Conservation (phyloP, 1,140 invertebrate species). For the Paraescarpia echinospica region DNA sequence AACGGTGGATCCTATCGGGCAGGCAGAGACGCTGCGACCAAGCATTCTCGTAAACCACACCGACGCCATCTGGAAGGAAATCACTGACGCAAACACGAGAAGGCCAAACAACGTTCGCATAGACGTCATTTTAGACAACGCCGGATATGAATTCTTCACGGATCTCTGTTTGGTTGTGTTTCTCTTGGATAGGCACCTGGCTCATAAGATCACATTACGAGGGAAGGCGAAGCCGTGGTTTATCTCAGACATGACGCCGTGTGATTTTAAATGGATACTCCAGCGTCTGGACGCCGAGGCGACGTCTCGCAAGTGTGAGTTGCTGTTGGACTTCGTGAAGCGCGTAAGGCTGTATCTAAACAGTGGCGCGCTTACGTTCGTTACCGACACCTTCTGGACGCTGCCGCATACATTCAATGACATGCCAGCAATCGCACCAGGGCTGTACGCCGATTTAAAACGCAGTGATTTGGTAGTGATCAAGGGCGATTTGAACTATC, state of each 20-base stretch:
- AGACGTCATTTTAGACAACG: slow-evolving; percentile 84
- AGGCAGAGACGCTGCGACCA: slow-evolving; percentile 67
- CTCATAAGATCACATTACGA: slow-evolving; percentile 76
- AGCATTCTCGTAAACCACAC: slow-evolving; percentile 69
- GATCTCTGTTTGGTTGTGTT: slow-evolving; percentile 87
- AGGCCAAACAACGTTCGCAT: slow-evolving; percentile 37
- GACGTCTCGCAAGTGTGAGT: slow-evolving; percentile 31
- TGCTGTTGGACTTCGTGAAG: slow-evolving; percentile 45
- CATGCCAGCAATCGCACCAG: slow-evolving; percentile 72
- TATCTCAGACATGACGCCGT: slow-evolving; percentile 82
- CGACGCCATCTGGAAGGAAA: slow-evolving; percentile 62
- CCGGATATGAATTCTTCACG: slow-evolving; percentile 88
- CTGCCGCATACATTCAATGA: slow-evolving; percentile 75
- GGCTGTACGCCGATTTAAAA: slow-evolving; percentile 74
- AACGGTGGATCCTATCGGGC: slow-evolving; percentile 67
- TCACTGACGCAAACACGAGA: slow-evolving; percentile 35
- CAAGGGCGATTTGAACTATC: slow-evolving; percentile 94
- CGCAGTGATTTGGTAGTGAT: slow-evolving; percentile 78
- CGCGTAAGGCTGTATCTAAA: slow-evolving; percentile 49
- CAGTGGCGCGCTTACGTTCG: slow-evolving; percentile 54
- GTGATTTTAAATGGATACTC: slow-evolving; percentile 78
- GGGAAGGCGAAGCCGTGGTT: slow-evolving; percentile 94
- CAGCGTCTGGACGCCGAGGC: slow-evolving; percentile 37
- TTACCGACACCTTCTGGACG: slow-evolving; percentile 82
- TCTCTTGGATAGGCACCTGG: slow-evolving; percentile 69